Conservation (phyloP, 2,888 invertebrate species). For the Herminia tarsipennalis region DNA sequence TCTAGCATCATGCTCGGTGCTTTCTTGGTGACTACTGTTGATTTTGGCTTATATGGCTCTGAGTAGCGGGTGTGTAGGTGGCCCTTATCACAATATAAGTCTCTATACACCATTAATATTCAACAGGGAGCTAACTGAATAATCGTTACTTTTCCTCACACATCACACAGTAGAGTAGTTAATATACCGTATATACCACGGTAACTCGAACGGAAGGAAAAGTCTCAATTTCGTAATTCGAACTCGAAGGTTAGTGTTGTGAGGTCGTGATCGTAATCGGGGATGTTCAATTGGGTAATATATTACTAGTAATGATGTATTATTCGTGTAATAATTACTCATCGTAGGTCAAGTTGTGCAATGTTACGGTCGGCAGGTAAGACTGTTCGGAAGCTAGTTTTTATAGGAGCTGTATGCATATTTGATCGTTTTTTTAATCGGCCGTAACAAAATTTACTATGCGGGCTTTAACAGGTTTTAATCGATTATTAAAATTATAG, state of each 20-base stretch:
- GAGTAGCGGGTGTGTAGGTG: no score
- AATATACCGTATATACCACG: slow-evolving; percentile 16
- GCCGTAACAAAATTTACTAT: no score
- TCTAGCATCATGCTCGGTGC: no score
- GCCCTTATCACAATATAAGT: no score
- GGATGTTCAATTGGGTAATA: slow-evolving; percentile 41
- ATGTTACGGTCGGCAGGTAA: slow-evolving; percentile 16
- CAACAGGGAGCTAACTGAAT: slow-evolving; percentile 5
- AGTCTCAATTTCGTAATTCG: slow-evolving; percentile 59
- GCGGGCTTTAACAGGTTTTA: no score
- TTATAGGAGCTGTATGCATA: no score
- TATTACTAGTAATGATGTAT: slow-evolving; percentile 22
- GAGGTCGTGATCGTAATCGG: slow-evolving; percentile 52
- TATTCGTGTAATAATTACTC: slow-evolving; percentile 24
- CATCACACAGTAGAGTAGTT: slow-evolving; percentile 44
- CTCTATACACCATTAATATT: not conserved
- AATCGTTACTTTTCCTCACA: slow-evolving; percentile 33
- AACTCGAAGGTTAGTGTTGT: slow-evolving; percentile 54
- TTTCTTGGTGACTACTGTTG: no score
- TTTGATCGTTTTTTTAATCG: no score
- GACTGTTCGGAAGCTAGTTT: not conserved
- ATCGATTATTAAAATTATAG: no score
- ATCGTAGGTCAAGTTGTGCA: slow-evolving; percentile 21
- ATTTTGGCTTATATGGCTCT: no score
- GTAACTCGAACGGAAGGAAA: slow-evolving; percentile 68